Conservation (phyloP, 2,888 invertebrate species). For the Yponomeuta cagnagella region DNA sequence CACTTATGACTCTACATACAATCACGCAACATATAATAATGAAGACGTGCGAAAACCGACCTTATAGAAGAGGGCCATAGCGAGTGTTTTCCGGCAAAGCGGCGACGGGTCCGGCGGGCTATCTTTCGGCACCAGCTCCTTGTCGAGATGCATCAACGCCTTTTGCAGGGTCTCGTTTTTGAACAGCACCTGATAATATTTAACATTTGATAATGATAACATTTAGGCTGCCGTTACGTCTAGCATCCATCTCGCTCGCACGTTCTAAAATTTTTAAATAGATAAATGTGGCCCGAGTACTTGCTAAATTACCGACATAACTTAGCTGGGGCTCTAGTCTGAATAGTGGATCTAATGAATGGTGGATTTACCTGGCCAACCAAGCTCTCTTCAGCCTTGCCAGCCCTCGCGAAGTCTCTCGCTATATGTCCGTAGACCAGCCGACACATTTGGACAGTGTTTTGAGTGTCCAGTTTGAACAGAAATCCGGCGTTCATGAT, state of each 20-base stretch:
- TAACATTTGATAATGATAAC: too few relatives aligned
- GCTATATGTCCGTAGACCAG: conserved; percentile 81
- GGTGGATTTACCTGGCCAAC: conserved; percentile 39
- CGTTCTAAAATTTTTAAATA: too few relatives aligned
- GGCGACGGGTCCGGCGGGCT: conserved; percentile 81
- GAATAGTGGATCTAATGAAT: too few relatives aligned
- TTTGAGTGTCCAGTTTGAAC: conserved; percentile 69
- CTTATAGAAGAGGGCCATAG: conserved; percentile 88
- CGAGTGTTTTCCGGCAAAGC: conserved; percentile 80
- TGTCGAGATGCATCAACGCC: conserved; percentile 68
- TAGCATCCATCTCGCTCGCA: too few relatives aligned
- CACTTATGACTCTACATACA: too few relatives aligned
- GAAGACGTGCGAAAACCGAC: conserved; percentile 43
- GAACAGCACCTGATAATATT: conserved; percentile 36
- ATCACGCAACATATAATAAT: too few relatives aligned
- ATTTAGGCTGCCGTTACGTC: too few relatives aligned
- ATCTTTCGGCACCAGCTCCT: conserved; percentile 79
- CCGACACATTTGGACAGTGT: conserved; percentile 59
- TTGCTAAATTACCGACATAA: too few relatives aligned
- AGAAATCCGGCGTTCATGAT: conserved; percentile 85
- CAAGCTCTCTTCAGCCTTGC: conserved; percentile 66
- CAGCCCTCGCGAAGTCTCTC: conserved; percentile 73
- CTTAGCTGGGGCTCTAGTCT: too few relatives aligned
- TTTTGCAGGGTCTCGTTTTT: conserved; percentile 57
- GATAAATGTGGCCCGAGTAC: too few relatives aligned